A percentile compares a stretch with the other conserved stretches of the same genome.
Evolutionary conservation across 2,797 vertebrate genomes (phyloP).

Genomic region (Acridotheres tristis): DNA sequence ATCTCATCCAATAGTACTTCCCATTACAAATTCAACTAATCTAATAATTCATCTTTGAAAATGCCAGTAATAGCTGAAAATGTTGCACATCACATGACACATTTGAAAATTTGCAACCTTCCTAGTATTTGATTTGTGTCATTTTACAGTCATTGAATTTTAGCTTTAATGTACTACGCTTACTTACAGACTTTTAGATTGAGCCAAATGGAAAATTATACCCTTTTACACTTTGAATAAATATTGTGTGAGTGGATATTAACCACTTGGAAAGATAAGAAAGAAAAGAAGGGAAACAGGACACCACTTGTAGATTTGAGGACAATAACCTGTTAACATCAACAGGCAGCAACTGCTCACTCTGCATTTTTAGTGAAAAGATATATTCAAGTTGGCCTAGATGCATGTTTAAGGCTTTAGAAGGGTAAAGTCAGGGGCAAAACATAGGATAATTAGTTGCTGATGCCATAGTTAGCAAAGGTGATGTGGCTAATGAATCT

Average conservation of each 20-base stretch:
- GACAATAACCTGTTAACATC: background rate
- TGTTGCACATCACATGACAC: background rate
- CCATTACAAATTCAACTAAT: background rate
- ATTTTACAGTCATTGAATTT: background rate
- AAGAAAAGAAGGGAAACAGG: background rate
- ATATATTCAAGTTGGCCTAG: background rate
- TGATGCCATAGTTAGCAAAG: background rate
- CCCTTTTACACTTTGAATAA: background rate
- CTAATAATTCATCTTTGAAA: background rate
- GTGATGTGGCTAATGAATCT: background rate
- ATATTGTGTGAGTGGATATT: background rate
- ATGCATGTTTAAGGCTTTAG: background rate
- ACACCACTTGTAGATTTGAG: background rate
- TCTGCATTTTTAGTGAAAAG: background rate
- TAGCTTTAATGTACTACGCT: background rate
- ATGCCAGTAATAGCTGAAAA: background rate
- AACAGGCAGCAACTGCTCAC: background rate
- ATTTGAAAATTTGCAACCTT: background rate
- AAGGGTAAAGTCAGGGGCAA: background rate
- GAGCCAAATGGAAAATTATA: background rate
- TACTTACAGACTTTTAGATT: background rate
- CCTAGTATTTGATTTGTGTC: background rate
- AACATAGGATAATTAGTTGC: background rate
- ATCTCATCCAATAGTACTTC: background rate
- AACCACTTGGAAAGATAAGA: background rate